These are phyloP conservation scores for Lagorchestes hirsutus DNA, from an alignment of 2,797 vertebrate species.

Conservation along the genomic window DNA sequence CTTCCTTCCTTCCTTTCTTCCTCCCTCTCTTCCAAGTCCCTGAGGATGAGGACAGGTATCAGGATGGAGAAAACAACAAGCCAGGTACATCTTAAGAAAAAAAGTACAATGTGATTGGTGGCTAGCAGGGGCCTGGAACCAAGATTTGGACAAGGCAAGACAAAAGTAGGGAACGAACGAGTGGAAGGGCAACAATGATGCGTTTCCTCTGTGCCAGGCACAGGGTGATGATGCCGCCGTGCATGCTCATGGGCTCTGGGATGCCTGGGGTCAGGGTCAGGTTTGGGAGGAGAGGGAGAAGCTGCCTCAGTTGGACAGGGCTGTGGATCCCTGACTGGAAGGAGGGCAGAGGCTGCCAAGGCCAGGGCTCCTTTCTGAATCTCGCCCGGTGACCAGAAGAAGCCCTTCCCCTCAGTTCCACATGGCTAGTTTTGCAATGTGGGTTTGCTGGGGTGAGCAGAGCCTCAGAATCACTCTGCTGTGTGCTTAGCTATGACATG, in stretches of 20 bases:
- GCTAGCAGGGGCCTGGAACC: neutral
- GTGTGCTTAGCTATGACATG: neutral
- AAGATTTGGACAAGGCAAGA: neutral
- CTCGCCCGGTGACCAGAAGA: neutral
- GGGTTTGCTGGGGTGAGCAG: neutral
- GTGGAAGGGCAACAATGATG: neutral
- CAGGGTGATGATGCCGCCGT: fast-evolving
- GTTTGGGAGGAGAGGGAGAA: no score
- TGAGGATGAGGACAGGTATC: neutral
- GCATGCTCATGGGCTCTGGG: neutral
- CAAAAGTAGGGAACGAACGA: neutral
- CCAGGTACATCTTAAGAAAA: neutral
- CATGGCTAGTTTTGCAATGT: neutral
- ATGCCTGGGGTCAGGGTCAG: neutral
- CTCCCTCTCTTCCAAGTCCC: neutral
- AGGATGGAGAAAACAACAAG: neutral
- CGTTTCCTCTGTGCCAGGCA: neutral
- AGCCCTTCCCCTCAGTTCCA: neutral
- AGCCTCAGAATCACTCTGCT: neutral
- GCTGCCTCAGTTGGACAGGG: neutral
- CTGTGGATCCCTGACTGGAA: neutral
- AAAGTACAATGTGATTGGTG: neutral
- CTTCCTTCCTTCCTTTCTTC: neutral
- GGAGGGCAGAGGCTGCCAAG: neutral
- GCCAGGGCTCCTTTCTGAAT: neutral